phyloP scores from a whole-genome alignment of 1,140 invertebrate species.

The Tyrophagus putrescentiae region DNA sequence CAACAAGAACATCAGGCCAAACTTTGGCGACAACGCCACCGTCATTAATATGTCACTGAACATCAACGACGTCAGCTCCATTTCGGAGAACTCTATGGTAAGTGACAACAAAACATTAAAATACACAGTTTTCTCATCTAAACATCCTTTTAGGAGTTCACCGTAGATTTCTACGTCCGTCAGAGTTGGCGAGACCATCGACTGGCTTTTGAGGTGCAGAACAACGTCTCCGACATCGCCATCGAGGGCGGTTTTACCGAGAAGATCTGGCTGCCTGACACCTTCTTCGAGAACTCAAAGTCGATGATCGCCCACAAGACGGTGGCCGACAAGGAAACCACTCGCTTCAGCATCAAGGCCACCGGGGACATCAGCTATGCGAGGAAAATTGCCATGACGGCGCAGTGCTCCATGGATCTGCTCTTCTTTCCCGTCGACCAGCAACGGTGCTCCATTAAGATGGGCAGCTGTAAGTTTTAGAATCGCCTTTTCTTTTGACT shows the following conservation, averaged over 20 bases:
- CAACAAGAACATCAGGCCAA: not conserved
- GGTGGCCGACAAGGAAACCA: not conserved
- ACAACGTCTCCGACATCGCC: not conserved
- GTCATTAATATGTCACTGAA: constrained; percentile 18
- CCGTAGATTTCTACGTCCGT: constrained; percentile 14
- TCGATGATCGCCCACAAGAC: not conserved
- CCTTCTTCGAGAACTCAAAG: constrained; percentile 1
- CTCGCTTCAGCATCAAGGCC: not conserved
- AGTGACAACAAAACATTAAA: too few species aligned
- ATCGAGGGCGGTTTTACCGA: not conserved
- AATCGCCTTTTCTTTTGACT: not conserved
- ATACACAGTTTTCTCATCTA: too few species aligned
- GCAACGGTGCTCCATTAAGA: not conserved
- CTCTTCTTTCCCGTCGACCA: constrained; percentile 1
- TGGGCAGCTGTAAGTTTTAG: not conserved
- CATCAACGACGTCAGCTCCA: constrained; percentile 22
- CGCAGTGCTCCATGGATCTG: constrained; percentile 11
- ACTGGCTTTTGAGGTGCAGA: not conserved
- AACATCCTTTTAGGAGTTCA: constrained; percentile 12
- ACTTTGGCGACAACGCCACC: too few species aligned
- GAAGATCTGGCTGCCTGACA: constrained; percentile 9
- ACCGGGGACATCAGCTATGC: not conserved
- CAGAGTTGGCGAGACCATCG: not conserved
- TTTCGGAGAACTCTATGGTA: constrained; percentile 24
- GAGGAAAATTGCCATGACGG: not conserved